These are phyloP conservation scores for Carassius carassius DNA, from an alignment of 2,113 vertebrate genomes.

Conservation along the genomic window DNA sequence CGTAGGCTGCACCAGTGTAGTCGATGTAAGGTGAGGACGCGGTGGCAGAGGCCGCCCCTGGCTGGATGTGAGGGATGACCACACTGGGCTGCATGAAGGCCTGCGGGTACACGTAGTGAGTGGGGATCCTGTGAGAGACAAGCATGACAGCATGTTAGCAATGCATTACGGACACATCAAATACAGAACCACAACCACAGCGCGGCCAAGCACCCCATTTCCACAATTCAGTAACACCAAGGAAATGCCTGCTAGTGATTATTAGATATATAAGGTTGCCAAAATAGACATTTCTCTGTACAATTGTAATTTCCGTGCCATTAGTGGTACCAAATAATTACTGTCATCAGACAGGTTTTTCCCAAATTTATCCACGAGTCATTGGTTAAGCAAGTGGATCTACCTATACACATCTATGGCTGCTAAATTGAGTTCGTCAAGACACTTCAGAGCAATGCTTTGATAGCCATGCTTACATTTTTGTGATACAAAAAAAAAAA, in stretches of 20 bases:
- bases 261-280: constrained; percentile 95
- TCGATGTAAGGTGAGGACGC: constrained; percentile 93
- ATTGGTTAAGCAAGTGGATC: not conserved
- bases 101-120: constrained; percentile 98
- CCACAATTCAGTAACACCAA: constrained; percentile 69
- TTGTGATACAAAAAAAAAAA: too few species aligned
- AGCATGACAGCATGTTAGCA: constrained; percentile 45
- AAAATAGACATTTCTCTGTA: constrained; percentile 79
- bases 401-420: not conserved
- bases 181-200: constrained; percentile 66
- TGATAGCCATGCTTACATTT: not conserved
- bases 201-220: constrained; percentile 66
- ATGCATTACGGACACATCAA: not conserved
- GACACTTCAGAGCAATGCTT: not conserved
- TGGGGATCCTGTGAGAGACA: constrained; percentile 86
- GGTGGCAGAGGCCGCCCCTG: constrained; percentile 77
- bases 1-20: constrained; percentile 94
- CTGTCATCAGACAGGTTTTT: not conserved
- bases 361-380: not conserved
- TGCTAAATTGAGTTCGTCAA: not conserved
- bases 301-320: not conserved
- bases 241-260: constrained; percentile 88
- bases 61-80: constrained; percentile 94
- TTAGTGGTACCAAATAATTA: not conserved
- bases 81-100: constrained; percentile 96